Percentiles rank a stretch among this genome's conserved stretches.
phyloP scores from a whole-genome alignment of 1,140 invertebrate species.

The Oncopodura yosiiana region DNA sequence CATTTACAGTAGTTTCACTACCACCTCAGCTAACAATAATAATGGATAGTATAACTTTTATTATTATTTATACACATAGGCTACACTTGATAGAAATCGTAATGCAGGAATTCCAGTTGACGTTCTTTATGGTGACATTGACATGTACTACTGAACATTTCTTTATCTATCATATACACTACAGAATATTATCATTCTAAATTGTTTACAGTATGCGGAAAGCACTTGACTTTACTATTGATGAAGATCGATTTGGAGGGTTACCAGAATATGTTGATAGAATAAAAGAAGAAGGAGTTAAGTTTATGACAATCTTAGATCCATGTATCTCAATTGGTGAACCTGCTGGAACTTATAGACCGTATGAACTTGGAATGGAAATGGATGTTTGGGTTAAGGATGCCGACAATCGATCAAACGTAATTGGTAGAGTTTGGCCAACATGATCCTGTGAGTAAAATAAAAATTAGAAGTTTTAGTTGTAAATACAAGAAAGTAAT shows the following conservation, averaged over 20 bases:
- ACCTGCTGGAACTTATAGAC: slow-evolving; percentile 33
- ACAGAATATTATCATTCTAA: slow-evolving; percentile 1
- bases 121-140: slow-evolving; percentile 43
- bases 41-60: no score
- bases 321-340: slow-evolving; percentile 39
- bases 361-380: slow-evolving; percentile 39
- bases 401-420: slow-evolving; percentile 26
- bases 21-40: no score
- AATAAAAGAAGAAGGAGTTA: slow-evolving; percentile 43
- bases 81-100: no score
- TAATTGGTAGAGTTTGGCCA: slow-evolving; percentile 32
- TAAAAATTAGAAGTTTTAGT: slow-evolving; percentile 1
- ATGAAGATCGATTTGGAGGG: slow-evolving; percentile 53
- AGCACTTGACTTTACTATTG: slow-evolving; percentile 73
- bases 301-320: slow-evolving; percentile 42
- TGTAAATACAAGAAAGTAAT: no score
- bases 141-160: slow-evolving; percentile 20
- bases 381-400: slow-evolving; percentile 41
- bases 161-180: neutral
- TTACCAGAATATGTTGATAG: slow-evolving; percentile 62
- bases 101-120: no score
- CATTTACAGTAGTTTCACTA: no score
- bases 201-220: slow-evolving; percentile 67
- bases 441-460: no score
- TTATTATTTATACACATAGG: no score